Base-by-base conservation (phyloP, 2,888 invertebrate species). In the Strigamia transsilvanica region DNA sequence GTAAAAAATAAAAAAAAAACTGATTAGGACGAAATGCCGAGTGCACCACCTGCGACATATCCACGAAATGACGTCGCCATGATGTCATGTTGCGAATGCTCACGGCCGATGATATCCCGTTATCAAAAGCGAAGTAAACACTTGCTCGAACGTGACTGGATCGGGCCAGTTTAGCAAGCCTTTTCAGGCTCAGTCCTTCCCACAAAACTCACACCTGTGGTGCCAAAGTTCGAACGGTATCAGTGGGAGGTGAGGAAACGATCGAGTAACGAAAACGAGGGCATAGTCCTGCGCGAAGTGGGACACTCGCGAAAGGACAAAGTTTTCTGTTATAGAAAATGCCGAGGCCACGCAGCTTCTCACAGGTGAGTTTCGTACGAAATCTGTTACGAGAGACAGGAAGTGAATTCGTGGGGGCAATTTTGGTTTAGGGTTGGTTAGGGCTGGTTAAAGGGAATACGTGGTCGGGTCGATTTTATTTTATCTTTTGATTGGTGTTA, bases 111-210 rank as follows among this genome's bases (percentile, higher is more conserved):
- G 51, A 51, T 51, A 51, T 51, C 51, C 34, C 34, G 51, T 51
- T 51, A 51, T 51, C 51, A 51, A 51, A 51, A 51, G 15, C 51
- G 51, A 12, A 51, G 51, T n/a, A 51, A 51, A 51, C 51, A 51
- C 15, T n/a, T 51, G 51, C 5, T 51, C n/a, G 51, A 51, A 6
- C 51, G 51, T 51, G 51, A 51, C 51, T 51, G 51, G 51, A 51
- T 51, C 10, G 2, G 4, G 10, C 51, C 51, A 51, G 51, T 51
- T 51, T 51, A 6, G 4, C 5, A 12, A n/a, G 51, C 51, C 51
- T n/a, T 51, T 51, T 51, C n/a, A 51, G 51, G 51, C 51, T n/a
- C n/a, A 4, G 4, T n/a, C 51, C 51, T 34, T 34, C 34, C 34
- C 34, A 34, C 34, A 34, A 34, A 34, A 34, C 7, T 34, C 51